Evolutionary conservation across 2,113 vertebrate genomes (phyloP), one percentile per base, ranked within the genome.

Genomic region (Salminus brasiliensis): DNA sequence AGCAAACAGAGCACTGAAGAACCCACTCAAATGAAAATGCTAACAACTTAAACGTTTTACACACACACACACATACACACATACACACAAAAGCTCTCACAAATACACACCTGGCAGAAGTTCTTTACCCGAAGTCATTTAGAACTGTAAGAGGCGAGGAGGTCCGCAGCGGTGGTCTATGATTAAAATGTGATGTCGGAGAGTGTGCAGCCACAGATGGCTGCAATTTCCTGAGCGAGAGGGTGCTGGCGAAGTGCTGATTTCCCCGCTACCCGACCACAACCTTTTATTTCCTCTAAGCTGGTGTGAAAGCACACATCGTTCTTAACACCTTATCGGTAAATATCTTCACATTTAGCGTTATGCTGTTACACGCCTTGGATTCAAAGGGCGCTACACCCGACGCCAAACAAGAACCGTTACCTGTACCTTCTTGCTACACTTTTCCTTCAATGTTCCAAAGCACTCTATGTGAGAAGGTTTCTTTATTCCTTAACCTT

Each of bases 1-100:
- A 73, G 87, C 84, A 4, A 89, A 91, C 60, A 29, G 0, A 78
- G 85, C 75, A 74, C 76, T 75, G 87, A 89, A 62, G 62, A 12
- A 2, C 65, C 25, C 62, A 81, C 29, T 60, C 71, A 70, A 65
- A 85, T 87, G 84, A 85, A 87, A 68, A n/a, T n/a, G n/a, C n/a
- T n/a, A n/a, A 67, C 15, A 1, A 15, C 49, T 41, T 25, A 67
- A 23, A 55, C 21, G 32, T 29, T 11, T 78, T 80, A 83, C 84
- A 74, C 12, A 67, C 36, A 7, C 23, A 45, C 21, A 25, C 23
- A 80, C 25, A 73, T 34, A 78, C 30, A 71, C n/a, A n/a, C n/a
- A n/a, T n/a, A 29, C 29, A 66, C 67, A 71, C 55, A 52, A n/a
- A n/a, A n/a, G n/a, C n/a, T n/a, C n/a, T n/a, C 45, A 66, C 32